Percentiles rank a stretch among this genome's conserved stretches.
These are phyloP conservation scores for Nibea coibor DNA, from an alignment of 2,113 vertebrate genomes.

Conservation along the genomic window DNA sequence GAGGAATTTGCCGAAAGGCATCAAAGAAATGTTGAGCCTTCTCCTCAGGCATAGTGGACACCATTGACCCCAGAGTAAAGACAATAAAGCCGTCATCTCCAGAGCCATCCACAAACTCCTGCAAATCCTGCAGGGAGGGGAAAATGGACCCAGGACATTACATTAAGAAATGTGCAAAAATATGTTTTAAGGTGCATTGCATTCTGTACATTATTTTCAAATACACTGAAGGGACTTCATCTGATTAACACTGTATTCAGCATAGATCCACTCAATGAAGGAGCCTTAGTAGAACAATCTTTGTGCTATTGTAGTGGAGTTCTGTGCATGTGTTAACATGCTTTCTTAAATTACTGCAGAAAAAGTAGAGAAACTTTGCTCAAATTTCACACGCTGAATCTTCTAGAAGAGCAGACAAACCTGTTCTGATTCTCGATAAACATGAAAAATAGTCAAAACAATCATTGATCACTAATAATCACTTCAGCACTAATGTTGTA, in stretches of 20 bases:
- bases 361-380: conserved; percentile 11
- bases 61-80: conserved; percentile 95
- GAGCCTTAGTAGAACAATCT: neutral
- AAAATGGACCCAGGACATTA: neutral
- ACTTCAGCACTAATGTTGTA: neutral
- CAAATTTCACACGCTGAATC: conserved; percentile 1
- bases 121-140: conserved; percentile 86
- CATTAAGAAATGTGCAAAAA: neutral
- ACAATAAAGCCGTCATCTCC: conserved; percentile 93
- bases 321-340: conserved; percentile 14
- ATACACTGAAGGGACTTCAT: neutral
- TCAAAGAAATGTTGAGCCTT: conserved; percentile 88
- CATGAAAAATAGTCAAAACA: neutral
- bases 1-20: conserved; percentile 90
- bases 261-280: neutral
- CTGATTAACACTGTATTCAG: neutral
- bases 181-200: neutral
- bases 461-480: neutral
- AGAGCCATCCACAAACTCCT: conserved; percentile 91
- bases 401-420: neutral
- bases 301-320: neutral
- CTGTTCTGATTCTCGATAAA: neutral
- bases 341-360: neutral
- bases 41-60: conserved; percentile 87
- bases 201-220: neutral